Evolutionary conservation across 2,888 invertebrate genomes (phyloP), one percentile per base, ranked within the genome.

Genomic region (Dynastes maya): DNA sequence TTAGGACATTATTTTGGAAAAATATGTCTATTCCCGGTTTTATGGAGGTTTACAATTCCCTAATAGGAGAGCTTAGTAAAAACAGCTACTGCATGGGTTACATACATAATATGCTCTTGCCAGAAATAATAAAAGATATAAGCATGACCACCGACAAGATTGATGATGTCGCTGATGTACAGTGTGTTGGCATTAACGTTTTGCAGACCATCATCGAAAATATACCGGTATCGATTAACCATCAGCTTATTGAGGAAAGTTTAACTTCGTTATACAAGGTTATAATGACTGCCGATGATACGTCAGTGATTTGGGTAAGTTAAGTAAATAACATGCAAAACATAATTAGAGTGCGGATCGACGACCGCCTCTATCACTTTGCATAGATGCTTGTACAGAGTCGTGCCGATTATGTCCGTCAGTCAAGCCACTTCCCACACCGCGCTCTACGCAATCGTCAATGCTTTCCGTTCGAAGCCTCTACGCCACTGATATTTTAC

Each of bases 151-250:
- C 72, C 4, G 78, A 80, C 32, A 78, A 61, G 53, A 64, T 51
- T 22, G 68, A 75, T 37, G 71, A 78, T 61, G 74, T 80, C 1
- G 76, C 55, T n/a, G 80, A 82, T 65, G 78, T 70, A 11, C 80
- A 82, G 32, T 78, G 72, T 45, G 76, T 71, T 63, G 82, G 80
- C 4, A 78, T 82, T 16, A 76, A 81, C 29, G 68, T 81, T 11
- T 65, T 82, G 11, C 80, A 71, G 53, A 80, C 78, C 1, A 80
- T 82, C 45, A 81, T 82, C 16, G 82, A 80, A 65, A 75, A 82
- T 64, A 80, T 81, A 3, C 77, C 81, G 9, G 45, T 68, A 58
- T 79, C 81, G 6, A 65, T 82, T 29, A 80, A 80, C 61, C 58
- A 80, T n/a, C 74, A 79, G 55, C 70, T 82, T 2, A 74, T 82